Evolutionary conservation across 2,797 vertebrate genomes (phyloP).

Genomic region (Cheirogaleus major): DNA sequence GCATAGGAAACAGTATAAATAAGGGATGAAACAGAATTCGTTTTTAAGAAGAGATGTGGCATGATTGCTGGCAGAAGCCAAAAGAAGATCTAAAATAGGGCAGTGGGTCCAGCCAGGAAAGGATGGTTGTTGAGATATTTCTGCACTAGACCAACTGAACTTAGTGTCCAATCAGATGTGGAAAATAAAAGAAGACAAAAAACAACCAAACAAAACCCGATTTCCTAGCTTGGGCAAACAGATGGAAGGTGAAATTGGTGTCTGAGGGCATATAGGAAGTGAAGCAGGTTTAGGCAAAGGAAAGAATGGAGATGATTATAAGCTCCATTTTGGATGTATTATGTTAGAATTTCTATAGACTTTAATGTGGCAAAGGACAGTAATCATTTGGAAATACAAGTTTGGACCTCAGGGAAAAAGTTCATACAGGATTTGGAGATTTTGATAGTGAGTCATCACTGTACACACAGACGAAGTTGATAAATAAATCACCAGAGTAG

Average conservation of each 20-base stretch:
- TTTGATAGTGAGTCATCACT: constrained; percentile 17
- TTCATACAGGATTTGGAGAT: neutral
- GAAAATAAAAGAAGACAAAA: neutral
- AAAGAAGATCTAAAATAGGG: neutral
- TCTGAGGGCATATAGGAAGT: neutral
- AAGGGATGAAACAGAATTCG: neutral
- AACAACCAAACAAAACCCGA: neutral
- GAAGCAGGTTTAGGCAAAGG: neutral
- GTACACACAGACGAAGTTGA: neutral
- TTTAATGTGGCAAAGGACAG: neutral
- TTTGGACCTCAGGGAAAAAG: neutral
- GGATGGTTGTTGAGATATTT: neutral
- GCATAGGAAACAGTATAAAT: neutral
- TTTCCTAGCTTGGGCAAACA: neutral
- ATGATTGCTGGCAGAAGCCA: neutral
- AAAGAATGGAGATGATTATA: neutral
- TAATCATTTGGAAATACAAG: constrained; percentile 1
- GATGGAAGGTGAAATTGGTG: neutral
- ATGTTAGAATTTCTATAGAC: constrained; percentile 2
- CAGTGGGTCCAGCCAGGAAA: neutral
- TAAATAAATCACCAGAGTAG: neutral
- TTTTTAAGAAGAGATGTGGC: neutral
- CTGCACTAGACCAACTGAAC: neutral
- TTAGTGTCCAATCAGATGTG: neutral
- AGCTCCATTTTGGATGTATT: neutral